Conservation (phyloP, 1,140 invertebrate genomes). For the Agrypnia vestita region DNA sequence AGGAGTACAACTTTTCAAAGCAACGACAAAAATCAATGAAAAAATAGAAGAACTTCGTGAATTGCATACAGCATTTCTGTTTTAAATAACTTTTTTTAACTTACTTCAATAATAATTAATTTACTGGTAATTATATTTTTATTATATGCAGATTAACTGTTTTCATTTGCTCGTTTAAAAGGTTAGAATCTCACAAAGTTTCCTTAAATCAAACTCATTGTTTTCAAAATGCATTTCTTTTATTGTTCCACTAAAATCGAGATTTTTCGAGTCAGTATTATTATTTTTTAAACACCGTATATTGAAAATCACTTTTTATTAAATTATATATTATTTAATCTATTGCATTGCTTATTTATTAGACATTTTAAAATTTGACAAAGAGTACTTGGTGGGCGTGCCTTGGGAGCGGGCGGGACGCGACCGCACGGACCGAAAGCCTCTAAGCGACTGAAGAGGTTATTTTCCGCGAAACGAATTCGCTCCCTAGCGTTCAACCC, state of each 20-base stretch:
- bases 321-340: too few relatives aligned
- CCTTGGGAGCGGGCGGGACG: constrained; percentile 11
- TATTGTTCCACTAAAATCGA: too few relatives aligned
- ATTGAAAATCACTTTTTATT: too few relatives aligned
- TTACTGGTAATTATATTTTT: too few relatives aligned
- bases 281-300: too few relatives aligned
- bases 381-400: constrained; percentile 51
- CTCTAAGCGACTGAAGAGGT: constrained; percentile 47
- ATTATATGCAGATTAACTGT: background rate
- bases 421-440: constrained; percentile 42
- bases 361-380: background rate
- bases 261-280: too few relatives aligned
- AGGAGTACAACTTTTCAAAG: background rate
- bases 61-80: background rate
- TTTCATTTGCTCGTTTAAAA: background rate
- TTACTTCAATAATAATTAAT: too few relatives aligned
- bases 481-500: constrained; percentile 19
- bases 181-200: background rate
- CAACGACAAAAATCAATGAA: background rate
- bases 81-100: background rate
- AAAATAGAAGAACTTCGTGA: background rate
- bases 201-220: background rate
- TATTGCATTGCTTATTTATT: too few relatives aligned
- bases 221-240: background rate
- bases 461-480: constrained; percentile 28